phyloP scores from a whole-genome alignment of 1,140 invertebrate species.

The Ceratosolen fusciceps region DNA sequence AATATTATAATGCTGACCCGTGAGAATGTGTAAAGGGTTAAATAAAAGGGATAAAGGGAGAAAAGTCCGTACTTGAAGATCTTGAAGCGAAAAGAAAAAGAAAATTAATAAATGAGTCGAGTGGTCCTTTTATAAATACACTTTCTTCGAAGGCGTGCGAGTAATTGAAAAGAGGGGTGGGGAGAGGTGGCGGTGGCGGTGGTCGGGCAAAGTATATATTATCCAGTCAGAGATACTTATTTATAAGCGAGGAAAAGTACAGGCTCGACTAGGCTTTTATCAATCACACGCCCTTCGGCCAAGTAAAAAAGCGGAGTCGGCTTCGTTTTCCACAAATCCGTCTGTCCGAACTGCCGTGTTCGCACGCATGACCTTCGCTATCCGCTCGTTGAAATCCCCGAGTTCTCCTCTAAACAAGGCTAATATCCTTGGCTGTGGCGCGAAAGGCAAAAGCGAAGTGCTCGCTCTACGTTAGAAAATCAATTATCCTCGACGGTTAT shows the following conservation, averaged over 20 bases:
- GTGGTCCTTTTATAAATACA: neutral
- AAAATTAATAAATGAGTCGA: neutral
- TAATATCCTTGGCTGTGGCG: conserved; percentile 25
- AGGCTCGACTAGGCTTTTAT: neutral
- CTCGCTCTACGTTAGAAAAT: conserved; percentile 24
- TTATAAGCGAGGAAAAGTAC: neutral
- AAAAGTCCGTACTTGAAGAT: neutral
- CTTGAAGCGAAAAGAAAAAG: neutral
- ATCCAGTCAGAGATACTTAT: neutral
- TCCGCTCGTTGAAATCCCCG: conserved; percentile 38
- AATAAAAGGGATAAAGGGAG: neutral
- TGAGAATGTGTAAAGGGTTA: neutral
- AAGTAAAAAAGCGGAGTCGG: neutral
- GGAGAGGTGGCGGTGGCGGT: too few relatives aligned
- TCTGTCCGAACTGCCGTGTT: neutral
- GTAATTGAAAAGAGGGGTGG: neutral
- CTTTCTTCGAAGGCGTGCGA: neutral
- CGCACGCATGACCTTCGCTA: conserved; percentile 14
- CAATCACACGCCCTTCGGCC: neutral
- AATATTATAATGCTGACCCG: neutral
- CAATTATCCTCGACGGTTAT: conserved; percentile 27
- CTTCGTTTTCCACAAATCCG: conserved; percentile 26
- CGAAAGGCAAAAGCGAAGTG: conserved; percentile 15
- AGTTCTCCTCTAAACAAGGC: conserved; percentile 16
- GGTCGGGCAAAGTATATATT: neutral